phyloP scores from a whole-genome alignment of 2,888 invertebrate genomes.

The Drosophila mulleri region DNA sequence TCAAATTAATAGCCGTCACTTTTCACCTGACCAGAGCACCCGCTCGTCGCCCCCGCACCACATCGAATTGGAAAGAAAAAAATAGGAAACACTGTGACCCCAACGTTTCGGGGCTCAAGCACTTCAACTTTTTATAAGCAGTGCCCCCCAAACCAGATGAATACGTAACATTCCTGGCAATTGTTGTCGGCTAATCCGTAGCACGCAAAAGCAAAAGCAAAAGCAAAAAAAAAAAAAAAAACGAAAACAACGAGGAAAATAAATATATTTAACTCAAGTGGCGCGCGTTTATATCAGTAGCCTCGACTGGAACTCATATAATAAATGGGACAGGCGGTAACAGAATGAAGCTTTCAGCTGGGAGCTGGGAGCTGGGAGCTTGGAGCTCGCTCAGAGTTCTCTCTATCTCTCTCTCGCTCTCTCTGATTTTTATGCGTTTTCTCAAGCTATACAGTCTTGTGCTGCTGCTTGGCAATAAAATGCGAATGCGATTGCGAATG shows the following conservation, averaged over 20 bases:
- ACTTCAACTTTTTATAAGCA: slow-evolving; percentile 56
- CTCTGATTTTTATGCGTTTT: slow-evolving; percentile 77
- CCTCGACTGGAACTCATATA: slow-evolving; percentile 69
- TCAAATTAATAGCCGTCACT: slow-evolving; percentile 78
- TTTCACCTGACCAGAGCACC: slow-evolving; percentile 71
- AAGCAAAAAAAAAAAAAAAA: slow-evolving; percentile 11
- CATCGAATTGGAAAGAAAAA: background rate
- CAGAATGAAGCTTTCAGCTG: slow-evolving; percentile 23
- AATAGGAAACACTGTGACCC: slow-evolving; percentile 16
- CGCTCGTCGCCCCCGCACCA: background rate
- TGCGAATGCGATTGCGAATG: slow-evolving; percentile 64
- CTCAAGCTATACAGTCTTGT: slow-evolving; percentile 44
- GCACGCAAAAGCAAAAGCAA: slow-evolving; percentile 17
- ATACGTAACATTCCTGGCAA: slow-evolving; percentile 65
- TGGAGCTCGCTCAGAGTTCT: background rate
- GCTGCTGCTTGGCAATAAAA: slow-evolving; percentile 71
- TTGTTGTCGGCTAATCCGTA: slow-evolving; percentile 72
- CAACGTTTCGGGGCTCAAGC: slow-evolving; percentile 29
- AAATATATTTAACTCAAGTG: slow-evolving; percentile 66
- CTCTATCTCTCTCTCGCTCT: background rate
- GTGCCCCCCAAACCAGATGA: slow-evolving; percentile 56
- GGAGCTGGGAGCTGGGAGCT: background rate
- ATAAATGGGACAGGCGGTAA: slow-evolving; percentile 67
- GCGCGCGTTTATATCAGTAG: slow-evolving; percentile 68
- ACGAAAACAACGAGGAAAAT: slow-evolving; percentile 15